A percentile compares a stretch with the other conserved stretches of the same genome.
phyloP scores from a whole-genome alignment of 2,113 vertebrate species.

The Neofelis nebulosa region DNA sequence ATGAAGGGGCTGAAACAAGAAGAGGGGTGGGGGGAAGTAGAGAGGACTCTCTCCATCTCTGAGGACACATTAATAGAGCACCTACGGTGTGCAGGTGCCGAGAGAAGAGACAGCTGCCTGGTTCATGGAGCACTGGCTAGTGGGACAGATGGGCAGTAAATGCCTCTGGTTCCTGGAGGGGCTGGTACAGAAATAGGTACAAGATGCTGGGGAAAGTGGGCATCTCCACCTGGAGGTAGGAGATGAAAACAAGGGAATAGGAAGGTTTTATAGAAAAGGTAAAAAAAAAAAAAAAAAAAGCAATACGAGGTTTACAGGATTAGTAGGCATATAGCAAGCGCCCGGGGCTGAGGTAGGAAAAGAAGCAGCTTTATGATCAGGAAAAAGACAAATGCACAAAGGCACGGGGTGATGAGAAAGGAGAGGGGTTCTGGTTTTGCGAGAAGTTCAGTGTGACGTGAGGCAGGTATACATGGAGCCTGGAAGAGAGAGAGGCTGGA shows the following conservation, averaged over 20 bases:
- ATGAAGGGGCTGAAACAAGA: not conserved
- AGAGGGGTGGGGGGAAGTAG: accelerated
- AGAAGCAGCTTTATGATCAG: not conserved
- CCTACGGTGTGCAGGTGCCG: not conserved
- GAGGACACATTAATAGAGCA: not conserved
- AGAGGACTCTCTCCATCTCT: no score
- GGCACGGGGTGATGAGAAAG: not conserved
- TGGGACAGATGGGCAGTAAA: not conserved
- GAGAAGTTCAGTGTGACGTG: not conserved
- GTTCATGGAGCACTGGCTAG: not conserved
- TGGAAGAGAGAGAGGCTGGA: not conserved
- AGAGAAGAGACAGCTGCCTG: not conserved
- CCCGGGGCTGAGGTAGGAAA: not conserved
- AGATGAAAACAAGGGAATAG: not conserved
- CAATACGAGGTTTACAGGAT: not conserved
- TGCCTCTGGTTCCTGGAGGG: accelerated
- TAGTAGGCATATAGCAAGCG: not conserved
- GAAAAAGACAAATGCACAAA: not conserved
- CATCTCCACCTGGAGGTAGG: not conserved
- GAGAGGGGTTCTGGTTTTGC: not conserved
- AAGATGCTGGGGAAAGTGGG: not conserved
- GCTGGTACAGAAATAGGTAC: not conserved
- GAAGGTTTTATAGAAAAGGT: not conserved
- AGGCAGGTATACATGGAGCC: not conserved
- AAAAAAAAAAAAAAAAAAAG: not conserved